phyloP scores from a whole-genome alignment of 2,797 vertebrate species.

The Emys orbicularis region DNA sequence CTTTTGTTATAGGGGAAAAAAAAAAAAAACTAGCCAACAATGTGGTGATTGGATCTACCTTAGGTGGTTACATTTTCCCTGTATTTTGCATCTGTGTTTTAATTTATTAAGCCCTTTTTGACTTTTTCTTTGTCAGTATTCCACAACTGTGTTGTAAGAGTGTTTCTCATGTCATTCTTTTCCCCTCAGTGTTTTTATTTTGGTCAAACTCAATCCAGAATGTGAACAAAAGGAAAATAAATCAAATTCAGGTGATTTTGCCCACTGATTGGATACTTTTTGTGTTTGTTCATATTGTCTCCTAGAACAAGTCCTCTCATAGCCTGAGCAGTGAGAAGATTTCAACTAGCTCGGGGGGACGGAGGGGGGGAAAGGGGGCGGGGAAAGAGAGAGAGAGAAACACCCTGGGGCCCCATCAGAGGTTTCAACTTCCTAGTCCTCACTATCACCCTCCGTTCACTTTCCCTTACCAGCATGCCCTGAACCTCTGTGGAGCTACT shows the following conservation, averaged over 20 bases:
- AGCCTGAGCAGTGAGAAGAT: neutral
- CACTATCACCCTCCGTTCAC: neutral
- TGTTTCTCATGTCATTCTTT: neutral
- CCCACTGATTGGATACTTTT: neutral
- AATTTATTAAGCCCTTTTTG: neutral
- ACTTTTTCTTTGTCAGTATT: neutral
- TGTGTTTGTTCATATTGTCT: neutral
- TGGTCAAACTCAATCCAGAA: neutral
- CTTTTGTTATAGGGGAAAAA: neutral
- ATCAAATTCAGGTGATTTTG: neutral
- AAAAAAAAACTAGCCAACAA: neutral
- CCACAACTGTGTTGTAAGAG: neutral
- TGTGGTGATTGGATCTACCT: neutral
- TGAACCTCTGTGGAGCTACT: neutral
- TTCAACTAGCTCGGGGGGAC: neutral
- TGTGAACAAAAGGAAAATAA: neutral
- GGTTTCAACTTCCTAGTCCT: neutral
- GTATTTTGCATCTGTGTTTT: neutral
- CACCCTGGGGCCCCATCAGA: neutral
- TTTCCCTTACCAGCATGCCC: neutral
- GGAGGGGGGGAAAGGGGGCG: too few species aligned
- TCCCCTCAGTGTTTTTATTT: neutral
- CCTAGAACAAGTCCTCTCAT: neutral
- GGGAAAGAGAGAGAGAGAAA: neutral
- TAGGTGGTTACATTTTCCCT: neutral